These are phyloP conservation scores for Phylloscopus collybita DNA, from an alignment of 2,797 vertebrate species.

Conservation along the genomic window DNA sequence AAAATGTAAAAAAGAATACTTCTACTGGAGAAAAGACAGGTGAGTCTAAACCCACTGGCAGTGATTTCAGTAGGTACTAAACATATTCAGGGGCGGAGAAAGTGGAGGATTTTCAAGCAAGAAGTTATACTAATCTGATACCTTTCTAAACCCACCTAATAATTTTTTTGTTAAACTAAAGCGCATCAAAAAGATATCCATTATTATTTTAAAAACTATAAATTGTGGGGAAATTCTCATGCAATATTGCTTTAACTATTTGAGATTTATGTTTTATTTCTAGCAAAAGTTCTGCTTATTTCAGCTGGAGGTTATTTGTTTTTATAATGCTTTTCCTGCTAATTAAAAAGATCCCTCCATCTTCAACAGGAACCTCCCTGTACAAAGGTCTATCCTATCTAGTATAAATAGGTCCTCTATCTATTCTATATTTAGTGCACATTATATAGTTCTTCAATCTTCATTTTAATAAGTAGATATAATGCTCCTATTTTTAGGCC, in stretches of 20 bases:
- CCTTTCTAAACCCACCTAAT: background rate
- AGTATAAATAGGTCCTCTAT: background rate
- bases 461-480: background rate
- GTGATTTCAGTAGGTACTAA: background rate
- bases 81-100: rapidly evolving
- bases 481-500: background rate
- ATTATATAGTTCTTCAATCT: background rate
- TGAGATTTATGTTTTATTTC: background rate
- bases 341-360: background rate
- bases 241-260: background rate
- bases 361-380: background rate
- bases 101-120: background rate
- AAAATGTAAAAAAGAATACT: background rate
- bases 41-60: background rate
- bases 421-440: background rate
- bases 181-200: background rate
- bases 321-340: background rate
- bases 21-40: background rate
- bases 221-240: background rate
- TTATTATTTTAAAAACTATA: background rate
- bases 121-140: background rate
- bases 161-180: background rate
- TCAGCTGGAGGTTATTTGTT: background rate
- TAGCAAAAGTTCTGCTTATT: background rate
- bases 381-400: background rate